phyloP scores from a whole-genome alignment of 2,113 vertebrate genomes.

The Neofelis nebulosa region DNA sequence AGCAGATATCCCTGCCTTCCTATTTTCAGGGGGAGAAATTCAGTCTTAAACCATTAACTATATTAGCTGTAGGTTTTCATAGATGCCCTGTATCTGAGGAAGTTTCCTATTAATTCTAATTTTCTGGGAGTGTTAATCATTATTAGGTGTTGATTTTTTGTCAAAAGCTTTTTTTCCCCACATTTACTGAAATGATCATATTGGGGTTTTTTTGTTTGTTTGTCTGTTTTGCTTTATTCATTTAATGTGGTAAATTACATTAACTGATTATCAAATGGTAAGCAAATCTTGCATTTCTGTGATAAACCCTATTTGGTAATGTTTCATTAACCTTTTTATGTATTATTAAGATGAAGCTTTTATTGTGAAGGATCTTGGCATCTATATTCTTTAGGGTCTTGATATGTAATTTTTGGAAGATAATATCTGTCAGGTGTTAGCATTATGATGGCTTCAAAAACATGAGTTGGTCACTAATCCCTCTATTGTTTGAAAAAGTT shows the following conservation, averaged over 20 bases:
- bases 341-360: background rate
- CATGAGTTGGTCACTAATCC: background rate
- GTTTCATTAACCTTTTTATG: background rate
- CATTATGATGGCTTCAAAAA: background rate
- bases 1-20: background rate
- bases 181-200: background rate
- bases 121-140: background rate
- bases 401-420: background rate
- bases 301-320: background rate
- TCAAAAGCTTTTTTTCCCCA: background rate
- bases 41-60: background rate
- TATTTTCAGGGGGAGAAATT: background rate
- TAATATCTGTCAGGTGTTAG: background rate
- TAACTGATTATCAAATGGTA: background rate
- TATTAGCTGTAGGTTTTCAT: background rate
- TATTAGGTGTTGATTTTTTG: background rate
- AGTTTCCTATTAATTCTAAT: background rate
- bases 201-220: background rate
- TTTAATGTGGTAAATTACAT: background rate
- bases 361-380: background rate
- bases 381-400: background rate
- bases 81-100: background rate
- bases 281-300: background rate
- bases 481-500: background rate
- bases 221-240: background rate